Evolutionary conservation across 2,888 invertebrate genomes (phyloP).

Genomic region (Petrolisthes manimaculis): DNA sequence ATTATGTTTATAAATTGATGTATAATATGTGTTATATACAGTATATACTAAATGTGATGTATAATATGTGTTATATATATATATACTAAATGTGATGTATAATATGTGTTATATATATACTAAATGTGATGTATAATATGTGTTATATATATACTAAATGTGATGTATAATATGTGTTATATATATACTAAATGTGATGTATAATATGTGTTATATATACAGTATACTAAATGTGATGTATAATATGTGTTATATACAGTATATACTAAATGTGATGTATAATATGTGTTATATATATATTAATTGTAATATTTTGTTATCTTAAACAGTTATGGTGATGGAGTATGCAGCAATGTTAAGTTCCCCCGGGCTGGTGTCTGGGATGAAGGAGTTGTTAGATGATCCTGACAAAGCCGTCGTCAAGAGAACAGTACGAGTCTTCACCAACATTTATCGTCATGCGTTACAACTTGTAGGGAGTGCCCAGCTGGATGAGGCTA

Average conservation of each 20-base stretch:
- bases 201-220: background rate
- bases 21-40: background rate
- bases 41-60: too few species aligned
- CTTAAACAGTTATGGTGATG: conserved; percentile 35
- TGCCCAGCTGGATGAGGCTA: conserved; percentile 55
- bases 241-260: too few species aligned
- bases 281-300: background rate
- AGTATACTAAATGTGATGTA: too few species aligned
- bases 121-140: background rate
- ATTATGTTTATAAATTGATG: too few species aligned
- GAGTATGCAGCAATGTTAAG: conserved; percentile 63
- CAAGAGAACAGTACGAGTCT: conserved; percentile 63
- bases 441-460: conserved; percentile 65
- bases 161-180: background rate
- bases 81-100: too few species aligned
- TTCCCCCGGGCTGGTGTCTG: conserved; percentile 55
- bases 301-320: background rate
- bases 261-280: too few species aligned
- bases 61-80: background rate
- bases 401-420: conserved; percentile 60
- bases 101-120: background rate
- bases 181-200: background rate
- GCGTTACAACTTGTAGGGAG: conserved; percentile 50
- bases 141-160: background rate
- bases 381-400: conserved; percentile 50